Base-by-base conservation (phyloP, 2,113 vertebrate species). In the Tupaia chinensis region DNA sequence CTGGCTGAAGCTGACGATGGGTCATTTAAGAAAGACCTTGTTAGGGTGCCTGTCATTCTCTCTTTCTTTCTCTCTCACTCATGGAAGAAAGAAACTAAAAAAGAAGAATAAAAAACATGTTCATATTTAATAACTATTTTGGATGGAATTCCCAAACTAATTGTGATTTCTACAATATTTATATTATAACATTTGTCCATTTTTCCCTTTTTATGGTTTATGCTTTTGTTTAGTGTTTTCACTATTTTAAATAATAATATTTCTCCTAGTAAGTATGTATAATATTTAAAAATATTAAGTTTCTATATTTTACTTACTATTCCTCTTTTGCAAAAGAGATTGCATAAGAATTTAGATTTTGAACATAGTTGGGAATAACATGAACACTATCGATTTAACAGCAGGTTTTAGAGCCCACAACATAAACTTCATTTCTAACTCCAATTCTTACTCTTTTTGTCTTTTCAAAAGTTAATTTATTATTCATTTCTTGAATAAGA, bases 101-200 rank as follows among this genome's bases (percentile, higher is more conserved):
- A 44, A 44, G 32, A 44, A 44, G 44, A 44, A 44, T 44, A 44
- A 44, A 68, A 60, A 61, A 56, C 3, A 58, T n/a, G 23, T 80
- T 96, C 3, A 66, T 76, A 93, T 58, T 72, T 78, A 78, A 63
- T 53, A 92, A 3, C 60, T 93, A 58, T 34, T 85, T 63, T 76
- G 3, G 13, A 65, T 14, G 65, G 4, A 69, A 56, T 80, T 73
- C 27, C 87, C 8, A 93, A 25, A 93, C 73, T 0, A 91, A 11
- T 61, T 87, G 9, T 66, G 6, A 3, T 90, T 87, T 87, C 22
- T 78, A 60, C 68, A 2, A 29, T n/a, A 73, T 78, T 91, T 78
- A 89, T 87, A 79, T 34, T 65, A 68, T 86, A 53, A 14, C 32
- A 56, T 68, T 68, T 73, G 9, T 13, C 4, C 9, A 32, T 61